Percentiles rank a stretch among this genome's conserved stretches.
Evolutionary conservation across 37 sponge, comb jelly and placozoan species (phyloP).

Genomic region (Cladorhizidae sp.): DNA sequence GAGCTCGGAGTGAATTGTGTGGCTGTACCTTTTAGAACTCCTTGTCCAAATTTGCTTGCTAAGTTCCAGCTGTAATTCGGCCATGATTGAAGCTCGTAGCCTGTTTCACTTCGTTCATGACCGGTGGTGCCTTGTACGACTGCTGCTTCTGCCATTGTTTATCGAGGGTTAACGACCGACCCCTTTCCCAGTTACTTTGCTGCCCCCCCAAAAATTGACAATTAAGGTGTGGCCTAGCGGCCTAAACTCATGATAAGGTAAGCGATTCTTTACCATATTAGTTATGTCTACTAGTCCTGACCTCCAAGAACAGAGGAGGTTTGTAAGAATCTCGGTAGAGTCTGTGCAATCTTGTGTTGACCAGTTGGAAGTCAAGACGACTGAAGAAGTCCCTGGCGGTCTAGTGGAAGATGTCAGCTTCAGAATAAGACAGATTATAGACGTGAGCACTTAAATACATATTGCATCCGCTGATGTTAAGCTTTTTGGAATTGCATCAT

Average conservation of each 20-base stretch:
- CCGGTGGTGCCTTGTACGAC: not conserved
- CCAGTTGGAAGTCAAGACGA: not conserved
- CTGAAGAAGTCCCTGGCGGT: slow-evolving; percentile 34
- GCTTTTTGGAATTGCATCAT: too few species aligned
- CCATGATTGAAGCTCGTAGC: slow-evolving; percentile 18
- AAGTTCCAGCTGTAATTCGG: slow-evolving; percentile 34
- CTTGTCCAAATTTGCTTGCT: slow-evolving; percentile 1
- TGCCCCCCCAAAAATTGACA: too few species aligned
- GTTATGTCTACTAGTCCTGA: too few species aligned
- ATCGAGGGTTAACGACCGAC: too few species aligned
- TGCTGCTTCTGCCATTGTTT: not conserved
- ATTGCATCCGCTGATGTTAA: too few species aligned
- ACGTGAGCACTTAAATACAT: too few species aligned
- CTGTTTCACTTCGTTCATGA: not conserved
- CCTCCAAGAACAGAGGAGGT: not conserved
- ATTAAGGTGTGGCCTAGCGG: too few species aligned
- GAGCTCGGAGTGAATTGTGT: not conserved
- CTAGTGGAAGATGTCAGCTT: slow-evolving; percentile 75
- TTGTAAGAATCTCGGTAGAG: slow-evolving; percentile 38
- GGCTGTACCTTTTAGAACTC: not conserved
- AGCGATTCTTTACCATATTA: too few species aligned
- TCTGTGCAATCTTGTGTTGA: slow-evolving; percentile 54
- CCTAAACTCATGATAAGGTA: too few species aligned
- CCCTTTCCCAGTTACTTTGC: too few species aligned
- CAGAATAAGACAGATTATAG: slow-evolving; percentile 56